Percentiles rank a stretch among this genome's conserved stretches.
These are phyloP conservation scores for Serripes groenlandicus DNA, from an alignment of 2,888 invertebrate species.

Conservation along the genomic window DNA sequence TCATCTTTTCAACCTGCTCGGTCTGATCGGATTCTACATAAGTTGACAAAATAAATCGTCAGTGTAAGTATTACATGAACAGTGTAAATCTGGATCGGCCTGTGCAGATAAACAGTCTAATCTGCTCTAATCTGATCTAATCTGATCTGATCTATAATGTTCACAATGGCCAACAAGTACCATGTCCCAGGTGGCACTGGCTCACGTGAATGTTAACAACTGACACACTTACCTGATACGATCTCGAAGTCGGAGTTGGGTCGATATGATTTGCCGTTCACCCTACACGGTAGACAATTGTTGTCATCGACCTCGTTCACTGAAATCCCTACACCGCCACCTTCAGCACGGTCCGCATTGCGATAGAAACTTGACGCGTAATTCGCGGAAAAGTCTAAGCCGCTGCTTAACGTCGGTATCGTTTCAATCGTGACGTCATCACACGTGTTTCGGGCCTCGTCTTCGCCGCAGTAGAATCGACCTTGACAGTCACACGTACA, in stretches of 20 bases:
- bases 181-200: no score
- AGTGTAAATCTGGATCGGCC: no score
- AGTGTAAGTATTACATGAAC: no score
- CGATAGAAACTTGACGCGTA: background rate
- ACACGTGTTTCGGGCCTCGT: constrained; percentile 48
- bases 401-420: constrained; percentile 25
- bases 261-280: background rate
- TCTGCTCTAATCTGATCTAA: no score
- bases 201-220: no score
- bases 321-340: background rate
- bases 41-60: no score
- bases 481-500: constrained; percentile 72
- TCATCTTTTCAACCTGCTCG: no score
- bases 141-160: no score
- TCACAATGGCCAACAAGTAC: no score
- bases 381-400: background rate
- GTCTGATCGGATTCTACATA: no score
- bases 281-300: constrained; percentile 38
- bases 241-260: background rate
- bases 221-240: no score
- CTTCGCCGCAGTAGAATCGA: constrained; percentile 57
- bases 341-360: background rate
- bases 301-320: background rate
- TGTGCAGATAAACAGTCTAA: no score
- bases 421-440: constrained; percentile 1